Evolutionary conservation across 2,113 vertebrate genomes (phyloP), one percentile per base, ranked within the genome.

Genomic region (Hipposideros armiger): DNA sequence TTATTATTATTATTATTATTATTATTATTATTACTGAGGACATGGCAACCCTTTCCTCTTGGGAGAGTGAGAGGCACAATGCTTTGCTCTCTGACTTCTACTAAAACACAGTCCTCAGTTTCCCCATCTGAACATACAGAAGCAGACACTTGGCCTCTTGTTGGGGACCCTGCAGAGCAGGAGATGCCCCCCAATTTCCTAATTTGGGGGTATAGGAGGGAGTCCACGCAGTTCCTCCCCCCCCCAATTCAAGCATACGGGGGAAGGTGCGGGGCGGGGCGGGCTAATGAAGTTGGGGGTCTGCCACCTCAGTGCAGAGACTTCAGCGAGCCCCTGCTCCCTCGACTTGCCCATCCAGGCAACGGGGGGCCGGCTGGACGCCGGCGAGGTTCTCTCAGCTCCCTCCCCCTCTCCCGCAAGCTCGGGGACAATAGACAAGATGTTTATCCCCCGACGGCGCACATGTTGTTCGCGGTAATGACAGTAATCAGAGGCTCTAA

Each of bases 401-500:
- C 30, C 19, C 6, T 5, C 40, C 20, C 66, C 13, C 16, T 50
- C 64, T 45, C 58, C 78, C 42, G 5, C 7, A 19, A 70, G 74
- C 80, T 28, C 40, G 2, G 88, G 96, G 97, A 98, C 97, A 97
- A 97, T 97, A 96, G 95, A 88, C 96, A 98, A 97, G 98, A 97
- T 98, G 97, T 98, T 98, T 98, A 97, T 97, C 96, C 97, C 97
- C 94, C 14, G 50, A 88, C 17, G 28, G 86, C 58, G 42, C 96
- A 97, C 97, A 28, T 96, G 97, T 94, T 97, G 97, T 98, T 98
- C 97, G 94, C 14, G n/a, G 98, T 99, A 99, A 99, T 99, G 99
- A 99, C 98, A 98, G 99, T 99, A 99, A 99, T 99, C 99, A 99
- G 98, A 97, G 97, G 97, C 98, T 97, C 98, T 99, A 99, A 99